Evolutionary conservation across 1,140 invertebrate genomes (phyloP).

Genomic region (Neoseiulus cucumeris): DNA sequence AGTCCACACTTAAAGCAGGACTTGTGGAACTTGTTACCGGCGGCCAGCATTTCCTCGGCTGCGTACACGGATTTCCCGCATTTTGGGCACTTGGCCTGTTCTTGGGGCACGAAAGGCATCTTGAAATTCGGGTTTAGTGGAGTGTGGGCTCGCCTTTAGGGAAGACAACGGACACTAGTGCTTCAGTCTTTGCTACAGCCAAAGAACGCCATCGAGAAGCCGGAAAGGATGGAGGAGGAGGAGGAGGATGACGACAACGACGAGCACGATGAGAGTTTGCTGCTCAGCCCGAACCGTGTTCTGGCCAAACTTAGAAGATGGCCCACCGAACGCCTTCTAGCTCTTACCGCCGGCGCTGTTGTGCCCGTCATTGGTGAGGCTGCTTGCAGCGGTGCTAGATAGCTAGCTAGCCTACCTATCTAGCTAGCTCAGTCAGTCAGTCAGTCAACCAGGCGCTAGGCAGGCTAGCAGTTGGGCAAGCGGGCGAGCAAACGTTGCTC

Average conservation of each 20-base stretch:
- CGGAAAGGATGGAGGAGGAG: not conserved
- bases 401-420: not conserved
- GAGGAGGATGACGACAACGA: not conserved
- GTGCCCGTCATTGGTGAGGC: not conserved
- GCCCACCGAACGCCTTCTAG: not conserved
- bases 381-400: not conserved
- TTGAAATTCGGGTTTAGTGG: constrained; percentile 25
- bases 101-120: constrained; percentile 92
- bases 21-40: constrained; percentile 95
- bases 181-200: not conserved
- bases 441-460: not conserved
- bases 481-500: not conserved
- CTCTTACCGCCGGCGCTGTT: not conserved
- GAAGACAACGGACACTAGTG: constrained; percentile 8
- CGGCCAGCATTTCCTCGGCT: constrained; percentile 89
- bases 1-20: constrained; percentile 96
- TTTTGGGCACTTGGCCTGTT: constrained; percentile 91
- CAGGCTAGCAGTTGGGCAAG: not conserved
- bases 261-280: not conserved
- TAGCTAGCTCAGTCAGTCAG: not conserved
- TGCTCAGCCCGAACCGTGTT: not conserved
- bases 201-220: not conserved
- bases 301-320: constrained; percentile 11
- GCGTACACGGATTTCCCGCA: constrained; percentile 96
- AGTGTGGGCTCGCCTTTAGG: not conserved